A percentile compares a stretch with the other conserved stretches of the same genome.
phyloP scores from a whole-genome alignment of 2,113 vertebrate genomes.

The Corvus moneduloides region DNA sequence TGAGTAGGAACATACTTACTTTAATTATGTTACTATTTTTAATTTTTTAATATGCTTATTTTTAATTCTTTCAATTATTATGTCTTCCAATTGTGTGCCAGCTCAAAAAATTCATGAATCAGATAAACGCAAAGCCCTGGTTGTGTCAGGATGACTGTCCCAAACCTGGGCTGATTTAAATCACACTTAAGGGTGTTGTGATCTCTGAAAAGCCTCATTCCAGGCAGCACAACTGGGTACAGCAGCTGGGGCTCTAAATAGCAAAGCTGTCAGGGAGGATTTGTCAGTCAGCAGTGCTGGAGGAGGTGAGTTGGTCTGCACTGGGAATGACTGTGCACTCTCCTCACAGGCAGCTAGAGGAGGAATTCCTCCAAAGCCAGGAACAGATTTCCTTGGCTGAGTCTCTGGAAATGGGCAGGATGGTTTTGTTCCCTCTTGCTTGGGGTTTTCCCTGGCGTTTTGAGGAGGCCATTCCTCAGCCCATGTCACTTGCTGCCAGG shows the following conservation, averaged over 20 bases:
- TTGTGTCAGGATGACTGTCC: background rate
- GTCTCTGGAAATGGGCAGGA: background rate
- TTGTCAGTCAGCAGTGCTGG: background rate
- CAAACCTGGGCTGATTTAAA: background rate
- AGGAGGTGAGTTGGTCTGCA: background rate
- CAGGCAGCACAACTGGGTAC: background rate
- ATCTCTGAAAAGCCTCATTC: background rate
- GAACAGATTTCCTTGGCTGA: background rate
- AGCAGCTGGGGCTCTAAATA: background rate
- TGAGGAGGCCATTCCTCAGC: background rate
- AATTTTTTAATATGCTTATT: background rate
- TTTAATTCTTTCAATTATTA: background rate
- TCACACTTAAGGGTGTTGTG: background rate
- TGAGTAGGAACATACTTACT: background rate
- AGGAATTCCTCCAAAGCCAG: background rate
- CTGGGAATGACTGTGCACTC: background rate
- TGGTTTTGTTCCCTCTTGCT: background rate
- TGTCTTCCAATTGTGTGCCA: background rate
- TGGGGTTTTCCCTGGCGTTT: background rate
- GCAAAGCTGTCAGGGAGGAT: background rate
- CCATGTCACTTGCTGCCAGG: rapidly evolving
- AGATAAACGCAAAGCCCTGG: background rate
- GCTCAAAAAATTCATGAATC: background rate
- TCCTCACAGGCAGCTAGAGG: background rate
- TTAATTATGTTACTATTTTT: background rate